Evolutionary conservation across 2,113 vertebrate species (phyloP), one percentile per base, ranked within the genome.

Genomic region (Percina caprodes): DNA sequence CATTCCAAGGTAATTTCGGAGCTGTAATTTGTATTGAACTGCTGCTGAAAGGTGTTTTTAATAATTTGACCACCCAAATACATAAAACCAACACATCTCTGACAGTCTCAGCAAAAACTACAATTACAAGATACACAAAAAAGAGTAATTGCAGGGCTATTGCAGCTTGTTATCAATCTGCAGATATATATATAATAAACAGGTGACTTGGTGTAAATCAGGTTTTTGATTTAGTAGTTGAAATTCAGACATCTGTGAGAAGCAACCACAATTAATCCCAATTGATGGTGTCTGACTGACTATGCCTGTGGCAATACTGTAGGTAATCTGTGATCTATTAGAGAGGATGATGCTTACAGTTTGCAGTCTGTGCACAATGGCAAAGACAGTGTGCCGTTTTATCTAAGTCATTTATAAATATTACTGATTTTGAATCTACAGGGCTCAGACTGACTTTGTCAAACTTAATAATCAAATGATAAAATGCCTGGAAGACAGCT

Each of bases 231-330:
- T 65, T 45, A 52, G 48, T 16, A 35, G n/a, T 55, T 30, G 23
- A 33, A 48, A 52, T 77, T 56, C 2, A 48, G 78, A 56, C 33
- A 54, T 74, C 12, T 80, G n/a, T 39, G 30, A 48, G 54, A 78
- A 26, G 19, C 51, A 49, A 10, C 15, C 42, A 42, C 4, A 42
- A 45, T 6, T 51, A 19, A 72, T 60, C 48, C 39, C 52, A 75
- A 13, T n/a, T 14, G 16, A 68, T 62, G 10, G 19, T 56, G 26
- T 72, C 45, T 77, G 45, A 45, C 45, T 63, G 68, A 79, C 24
- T 49, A 54, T 45, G 24, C 74, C 52, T 74, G 23, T 59, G 59
- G 59, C 33, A 74, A 49, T 67, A 26, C 55, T 75, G 52, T 67
- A 23, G 24, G 42, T 69, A 52, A 61, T 74, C 45, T 66, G 30